Percentiles rank a stretch among this genome's conserved stretches.
Evolutionary conservation across 2,888 invertebrate genomes (phyloP).

Genomic region (Sclerodermus sp.): DNA sequence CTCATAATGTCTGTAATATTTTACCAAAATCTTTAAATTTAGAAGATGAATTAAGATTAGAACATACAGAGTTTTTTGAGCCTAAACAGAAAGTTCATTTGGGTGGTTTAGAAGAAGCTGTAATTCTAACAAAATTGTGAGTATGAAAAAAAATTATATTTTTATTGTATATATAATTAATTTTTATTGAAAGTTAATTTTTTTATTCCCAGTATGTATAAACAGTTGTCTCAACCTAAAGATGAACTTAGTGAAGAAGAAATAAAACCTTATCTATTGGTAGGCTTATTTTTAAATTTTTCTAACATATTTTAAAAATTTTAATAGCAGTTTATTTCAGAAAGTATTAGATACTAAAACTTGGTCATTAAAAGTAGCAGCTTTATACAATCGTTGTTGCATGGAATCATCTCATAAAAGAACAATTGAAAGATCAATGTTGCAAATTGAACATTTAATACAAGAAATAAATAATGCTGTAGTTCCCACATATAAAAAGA

Average conservation of each 20-base stretch:
- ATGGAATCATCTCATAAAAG: slow-evolving; percentile 78
- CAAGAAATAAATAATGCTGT: slow-evolving; percentile 60
- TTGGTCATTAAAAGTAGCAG: slow-evolving; percentile 76
- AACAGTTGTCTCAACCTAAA: slow-evolving; percentile 74
- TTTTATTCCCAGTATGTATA: slow-evolving; percentile 69
- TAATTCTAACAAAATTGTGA: slow-evolving; percentile 77
- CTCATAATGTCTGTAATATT: slow-evolving; percentile 57
- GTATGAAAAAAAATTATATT: slow-evolving; percentile 5
- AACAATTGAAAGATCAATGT: slow-evolving; percentile 84
- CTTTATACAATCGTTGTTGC: slow-evolving; percentile 74
- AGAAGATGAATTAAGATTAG: slow-evolving; percentile 85
- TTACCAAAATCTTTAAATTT: slow-evolving; percentile 71
- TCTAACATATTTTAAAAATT: slow-evolving; percentile 2
- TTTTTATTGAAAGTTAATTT: slow-evolving; percentile 13
- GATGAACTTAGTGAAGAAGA: slow-evolving; percentile 83
- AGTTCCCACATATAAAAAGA: slow-evolving; percentile 58
- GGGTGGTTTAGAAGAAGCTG: slow-evolving; percentile 75
- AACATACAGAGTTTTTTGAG: slow-evolving; percentile 74
- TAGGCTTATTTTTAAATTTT: slow-evolving; percentile 33
- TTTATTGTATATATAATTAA: neutral
- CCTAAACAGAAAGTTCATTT: slow-evolving; percentile 61
- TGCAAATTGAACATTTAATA: slow-evolving; percentile 81
- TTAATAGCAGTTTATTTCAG: slow-evolving; percentile 27
- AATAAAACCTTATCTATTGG: slow-evolving; percentile 72
- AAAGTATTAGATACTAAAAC: slow-evolving; percentile 53